phyloP scores from a whole-genome alignment of 2,797 vertebrate species.

The Echeneis naucrates region DNA sequence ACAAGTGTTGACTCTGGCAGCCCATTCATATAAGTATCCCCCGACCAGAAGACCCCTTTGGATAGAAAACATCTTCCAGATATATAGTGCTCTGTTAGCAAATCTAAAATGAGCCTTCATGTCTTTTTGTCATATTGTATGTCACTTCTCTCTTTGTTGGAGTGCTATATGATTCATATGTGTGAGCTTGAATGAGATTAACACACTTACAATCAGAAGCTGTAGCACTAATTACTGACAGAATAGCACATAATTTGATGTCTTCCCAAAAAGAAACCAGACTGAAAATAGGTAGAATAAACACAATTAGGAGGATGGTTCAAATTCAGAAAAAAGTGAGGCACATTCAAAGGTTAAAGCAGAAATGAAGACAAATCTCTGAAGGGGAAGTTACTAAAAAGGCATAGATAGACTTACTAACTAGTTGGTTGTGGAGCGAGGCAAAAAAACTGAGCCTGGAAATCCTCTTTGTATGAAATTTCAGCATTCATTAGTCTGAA shows the following conservation, averaged over 20 bases:
- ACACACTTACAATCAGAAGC: constrained; percentile 25
- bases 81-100: not conserved
- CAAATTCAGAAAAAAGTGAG: constrained; percentile 20
- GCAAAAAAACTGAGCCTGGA: constrained; percentile 39
- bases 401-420: constrained; percentile 37
- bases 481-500: constrained; percentile 20
- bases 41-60: not conserved
- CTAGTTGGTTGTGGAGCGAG: constrained; percentile 31
- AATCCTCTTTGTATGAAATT: constrained; percentile 29
- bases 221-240: constrained; percentile 36
- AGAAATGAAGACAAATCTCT: not conserved
- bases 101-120: constrained; percentile 7
- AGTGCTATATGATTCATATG: constrained; percentile 28
- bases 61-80: not conserved
- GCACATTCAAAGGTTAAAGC: constrained; percentile 29
- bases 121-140: constrained; percentile 14
- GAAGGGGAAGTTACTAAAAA: constrained; percentile 26
- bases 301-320: constrained; percentile 7
- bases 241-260: not conserved
- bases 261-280: constrained; percentile 31
- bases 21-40: not conserved
- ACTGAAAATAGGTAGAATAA: constrained; percentile 37
- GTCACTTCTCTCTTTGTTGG: constrained; percentile 8
- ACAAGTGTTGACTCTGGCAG: not conserved
- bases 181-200: constrained; percentile 27